phyloP scores from a whole-genome alignment of 2,888 invertebrate genomes.

The Rhingia rostrata region DNA sequence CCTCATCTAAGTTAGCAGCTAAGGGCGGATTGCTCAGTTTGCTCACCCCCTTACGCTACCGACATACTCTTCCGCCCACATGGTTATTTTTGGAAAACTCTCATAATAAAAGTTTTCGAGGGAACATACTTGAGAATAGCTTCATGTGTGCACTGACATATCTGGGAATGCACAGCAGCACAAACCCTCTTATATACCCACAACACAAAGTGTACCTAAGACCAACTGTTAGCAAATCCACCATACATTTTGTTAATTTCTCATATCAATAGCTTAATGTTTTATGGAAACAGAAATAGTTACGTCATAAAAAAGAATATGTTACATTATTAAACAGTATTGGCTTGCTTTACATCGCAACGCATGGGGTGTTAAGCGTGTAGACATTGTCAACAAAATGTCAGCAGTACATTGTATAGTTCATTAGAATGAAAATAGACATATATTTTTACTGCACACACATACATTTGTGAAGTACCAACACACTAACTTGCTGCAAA shows the following conservation, averaged over 20 bases:
- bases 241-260: constrained; percentile 30
- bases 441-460: constrained; percentile 1
- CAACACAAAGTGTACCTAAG: neutral
- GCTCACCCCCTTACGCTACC: constrained; percentile 25
- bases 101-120: constrained; percentile 43
- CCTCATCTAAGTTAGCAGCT: constrained; percentile 37
- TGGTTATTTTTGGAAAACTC: constrained; percentile 71
- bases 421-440: constrained; percentile 19
- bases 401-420: constrained; percentile 15
- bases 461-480: neutral
- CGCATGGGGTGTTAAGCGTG: neutral
- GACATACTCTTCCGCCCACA: constrained; percentile 43
- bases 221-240: constrained; percentile 17
- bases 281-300: constrained; percentile 20
- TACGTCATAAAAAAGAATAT: neutral
- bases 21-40: constrained; percentile 17
- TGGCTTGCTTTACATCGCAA: constrained; percentile 1
- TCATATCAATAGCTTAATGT: constrained; percentile 21
- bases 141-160: neutral
- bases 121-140: constrained; percentile 28
- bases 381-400: constrained; percentile 43
- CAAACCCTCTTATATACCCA: constrained; percentile 22
- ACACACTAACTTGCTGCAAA: neutral
- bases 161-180: constrained; percentile 17
- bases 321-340: neutral